Percentiles rank a stretch among this genome's conserved stretches.
Conservation (phyloP, 2,113 vertebrate genomes). For the Orientallactaga bullata region DNA sequence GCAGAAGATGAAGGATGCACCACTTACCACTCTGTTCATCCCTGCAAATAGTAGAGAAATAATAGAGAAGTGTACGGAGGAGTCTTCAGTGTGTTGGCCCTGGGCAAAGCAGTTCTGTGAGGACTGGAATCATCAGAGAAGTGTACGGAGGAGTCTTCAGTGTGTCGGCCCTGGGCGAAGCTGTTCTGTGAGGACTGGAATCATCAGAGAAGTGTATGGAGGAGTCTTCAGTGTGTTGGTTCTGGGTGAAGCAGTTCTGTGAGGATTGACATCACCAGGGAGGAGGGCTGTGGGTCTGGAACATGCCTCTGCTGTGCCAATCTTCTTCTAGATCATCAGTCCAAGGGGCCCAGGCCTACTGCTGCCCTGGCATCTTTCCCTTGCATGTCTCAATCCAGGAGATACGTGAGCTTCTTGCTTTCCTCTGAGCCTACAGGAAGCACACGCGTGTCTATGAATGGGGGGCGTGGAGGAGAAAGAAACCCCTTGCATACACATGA, state of each 20-base stretch:
- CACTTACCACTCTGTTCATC: neutral
- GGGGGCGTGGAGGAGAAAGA: neutral
- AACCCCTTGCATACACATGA: neutral
- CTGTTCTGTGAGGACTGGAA: neutral
- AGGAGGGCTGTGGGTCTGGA: neutral
- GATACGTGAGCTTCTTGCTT: neutral
- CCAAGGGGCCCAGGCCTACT: too few relatives aligned
- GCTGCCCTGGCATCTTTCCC: neutral
- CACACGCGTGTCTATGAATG: too few relatives aligned
- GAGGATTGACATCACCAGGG: too few relatives aligned
- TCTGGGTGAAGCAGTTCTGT: neutral
- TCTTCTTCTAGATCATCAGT: too few relatives aligned
- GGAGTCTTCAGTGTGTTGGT: neutral
- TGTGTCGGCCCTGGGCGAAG: neutral
- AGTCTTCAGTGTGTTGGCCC: neutral
- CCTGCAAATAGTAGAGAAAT: neutral
- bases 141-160: neutral
- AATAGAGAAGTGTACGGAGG: neutral
- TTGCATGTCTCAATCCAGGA: neutral
- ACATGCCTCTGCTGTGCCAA: neutral
- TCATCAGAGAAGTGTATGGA: neutral
- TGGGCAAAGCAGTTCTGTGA: neutral
- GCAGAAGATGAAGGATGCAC: too few relatives aligned
- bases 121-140: neutral
- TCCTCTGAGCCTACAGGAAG: neutral